Percentiles rank a stretch among this genome's conserved stretches.
These are phyloP conservation scores for Bucorvus abyssinicus DNA, from an alignment of 2,797 vertebrate genomes.

Conservation along the genomic window DNA sequence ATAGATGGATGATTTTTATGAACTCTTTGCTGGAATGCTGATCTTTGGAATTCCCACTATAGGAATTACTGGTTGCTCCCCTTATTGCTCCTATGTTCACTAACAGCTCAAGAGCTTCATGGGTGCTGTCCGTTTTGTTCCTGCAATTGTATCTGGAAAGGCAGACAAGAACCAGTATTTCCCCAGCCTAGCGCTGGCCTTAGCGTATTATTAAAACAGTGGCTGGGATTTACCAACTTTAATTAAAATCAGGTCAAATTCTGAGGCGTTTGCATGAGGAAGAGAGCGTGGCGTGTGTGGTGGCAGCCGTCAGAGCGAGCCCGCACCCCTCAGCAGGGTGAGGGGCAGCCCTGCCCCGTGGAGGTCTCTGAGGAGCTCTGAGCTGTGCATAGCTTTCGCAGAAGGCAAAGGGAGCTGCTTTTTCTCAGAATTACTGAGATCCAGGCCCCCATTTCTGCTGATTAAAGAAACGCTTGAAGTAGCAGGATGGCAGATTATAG, in stretches of 20 bases:
- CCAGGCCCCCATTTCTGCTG: neutral
- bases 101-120: neutral
- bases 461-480: neutral
- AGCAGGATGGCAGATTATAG: neutral
- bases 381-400: neutral
- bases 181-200: neutral
- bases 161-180: neutral
- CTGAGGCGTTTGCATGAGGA: neutral
- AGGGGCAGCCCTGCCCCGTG: neutral
- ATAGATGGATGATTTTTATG: neutral
- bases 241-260: neutral
- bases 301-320: neutral
- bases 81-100: neutral
- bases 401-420: neutral
- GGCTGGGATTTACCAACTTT: neutral
- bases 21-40: neutral
- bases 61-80: neutral
- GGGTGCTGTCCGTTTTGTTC: neutral
- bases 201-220: neutral
- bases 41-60: neutral
- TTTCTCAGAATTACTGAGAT: neutral
- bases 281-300: rapidly evolving
- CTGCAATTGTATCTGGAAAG: neutral
- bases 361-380: neutral
- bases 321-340: neutral